Conservation (phyloP, 2,888 invertebrate species). For the Pelosia muscerda region DNA sequence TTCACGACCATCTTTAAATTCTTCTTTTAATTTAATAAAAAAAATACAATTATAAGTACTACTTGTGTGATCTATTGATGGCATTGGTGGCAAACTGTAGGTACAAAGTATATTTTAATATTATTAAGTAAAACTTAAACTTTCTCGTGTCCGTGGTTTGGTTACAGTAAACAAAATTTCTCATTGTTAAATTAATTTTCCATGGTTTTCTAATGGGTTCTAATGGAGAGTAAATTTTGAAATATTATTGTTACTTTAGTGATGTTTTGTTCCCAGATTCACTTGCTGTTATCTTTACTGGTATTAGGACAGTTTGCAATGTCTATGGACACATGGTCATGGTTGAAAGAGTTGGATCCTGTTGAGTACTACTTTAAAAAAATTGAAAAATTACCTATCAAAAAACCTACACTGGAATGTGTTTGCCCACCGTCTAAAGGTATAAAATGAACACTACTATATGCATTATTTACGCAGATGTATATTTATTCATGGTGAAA, state of each 20-base stretch:
- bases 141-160: too few species aligned
- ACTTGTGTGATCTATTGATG: too few species aligned
- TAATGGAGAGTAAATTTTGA: too few species aligned
- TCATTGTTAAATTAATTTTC: too few species aligned
- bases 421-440: slow-evolving; percentile 69
- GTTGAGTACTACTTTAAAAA: slow-evolving; percentile 51
- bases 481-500: not conserved
- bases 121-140: too few species aligned
- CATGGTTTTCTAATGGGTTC: not conserved
- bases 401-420: slow-evolving; percentile 51
- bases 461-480: not conserved
- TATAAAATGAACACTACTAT: not conserved
- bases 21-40: too few species aligned
- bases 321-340: slow-evolving; percentile 45
- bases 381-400: slow-evolving; percentile 45
- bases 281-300: not conserved
- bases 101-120: too few species aligned
- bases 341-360: slow-evolving; percentile 37
- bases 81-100: too few species aligned
- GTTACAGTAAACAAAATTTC: too few species aligned
- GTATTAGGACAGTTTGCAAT: not conserved
- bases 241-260: not conserved
- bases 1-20: too few species aligned
- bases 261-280: not conserved
- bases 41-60: too few species aligned